Base-by-base conservation (phyloP, 2,797 vertebrate genomes). In the Lepilemur ruficaudatus region DNA sequence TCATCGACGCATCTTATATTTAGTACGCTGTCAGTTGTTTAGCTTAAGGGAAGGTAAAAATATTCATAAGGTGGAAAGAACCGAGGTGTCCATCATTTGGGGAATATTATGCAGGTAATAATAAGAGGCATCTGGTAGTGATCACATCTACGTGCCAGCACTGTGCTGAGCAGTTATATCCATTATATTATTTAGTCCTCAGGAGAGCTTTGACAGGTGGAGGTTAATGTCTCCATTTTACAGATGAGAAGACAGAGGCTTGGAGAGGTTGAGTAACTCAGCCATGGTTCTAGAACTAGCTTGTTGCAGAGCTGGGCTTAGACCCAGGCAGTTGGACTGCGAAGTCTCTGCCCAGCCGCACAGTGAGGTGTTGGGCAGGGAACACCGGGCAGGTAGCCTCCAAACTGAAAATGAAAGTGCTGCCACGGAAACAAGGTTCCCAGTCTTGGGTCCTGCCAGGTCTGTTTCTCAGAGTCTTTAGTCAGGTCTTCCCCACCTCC, bases 341-440 rank as follows among this genome's bases (percentile, higher is more conserved):
- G 6, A 82, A 55, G 55, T 15, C 67, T 50, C 65, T 55, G 17
- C 41, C 22, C 2, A 7, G 50, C 38, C 85, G 52, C 61, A 38
- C 67, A 67, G 41, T 0, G 59, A 93, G 91, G 48, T 28, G 35
- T 25, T 55, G 30, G 14, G 81, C 52, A 38, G 35, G 15, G 50
- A 25, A 25, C n/a, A 59, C 3, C 0, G 0, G 61, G 28, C 4
- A 32, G 25, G 22, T 7, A 2, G 25, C 61, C 43, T 55, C 32
- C 9, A 30, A 11, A 69, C 48, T 41, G 59, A 69, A 52, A 59
- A 32, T 15, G 52, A 28, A n/a, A 43, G 14, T 23, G 55, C 41
- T 88, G 80, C 28, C 65, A 38, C 6, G 61, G 55, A 79, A 89
- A 79, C n/a, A 12, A 48, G n/a, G 46, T 20, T n/a, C 41, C 46